Percentiles rank a stretch among this genome's conserved stretches.
Evolutionary conservation across 2,113 vertebrate genomes (phyloP).

Genomic region (Platichthys flesus): DNA sequence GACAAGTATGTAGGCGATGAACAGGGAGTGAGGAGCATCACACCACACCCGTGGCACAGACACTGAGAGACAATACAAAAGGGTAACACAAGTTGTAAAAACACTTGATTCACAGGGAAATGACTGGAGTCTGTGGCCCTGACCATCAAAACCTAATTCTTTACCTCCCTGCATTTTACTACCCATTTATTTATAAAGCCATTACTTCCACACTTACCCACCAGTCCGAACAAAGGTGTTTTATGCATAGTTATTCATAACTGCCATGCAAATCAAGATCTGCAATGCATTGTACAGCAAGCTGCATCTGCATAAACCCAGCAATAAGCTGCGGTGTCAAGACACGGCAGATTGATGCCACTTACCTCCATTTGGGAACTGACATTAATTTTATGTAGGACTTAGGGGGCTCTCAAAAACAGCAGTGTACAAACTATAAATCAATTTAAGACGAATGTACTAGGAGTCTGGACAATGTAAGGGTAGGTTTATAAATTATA

Average conservation of each 20-base stretch:
- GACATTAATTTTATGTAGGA: conserved; percentile 44
- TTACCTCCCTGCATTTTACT: conserved; percentile 5
- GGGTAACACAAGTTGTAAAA: background rate
- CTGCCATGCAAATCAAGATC: conserved; percentile 65
- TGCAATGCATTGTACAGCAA: conserved; percentile 63
- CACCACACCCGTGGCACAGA: no score
- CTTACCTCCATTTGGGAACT: conserved; percentile 54
- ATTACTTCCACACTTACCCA: conserved; percentile 16
- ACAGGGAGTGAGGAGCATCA: background rate
- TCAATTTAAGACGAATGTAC: conserved; percentile 16
- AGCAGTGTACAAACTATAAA: conserved; percentile 17
- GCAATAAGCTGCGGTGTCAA: conserved; percentile 61
- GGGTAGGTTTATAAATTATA: no score
- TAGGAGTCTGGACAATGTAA: background rate
- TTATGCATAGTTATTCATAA: conserved; percentile 76
- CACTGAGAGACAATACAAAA: no score
- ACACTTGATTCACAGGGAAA: background rate
- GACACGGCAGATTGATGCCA: conserved; percentile 52
- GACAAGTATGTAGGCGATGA: background rate
- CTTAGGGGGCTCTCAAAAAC: conserved; percentile 10
- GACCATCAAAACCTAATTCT: background rate
- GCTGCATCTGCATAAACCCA: conserved; percentile 60
- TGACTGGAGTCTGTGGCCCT: background rate
- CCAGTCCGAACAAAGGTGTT: conserved; percentile 37
- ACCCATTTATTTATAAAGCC: conserved; percentile 13